Evolutionary conservation across 2,113 vertebrate species (phyloP).

Genomic region (Rostratula benghalensis): DNA sequence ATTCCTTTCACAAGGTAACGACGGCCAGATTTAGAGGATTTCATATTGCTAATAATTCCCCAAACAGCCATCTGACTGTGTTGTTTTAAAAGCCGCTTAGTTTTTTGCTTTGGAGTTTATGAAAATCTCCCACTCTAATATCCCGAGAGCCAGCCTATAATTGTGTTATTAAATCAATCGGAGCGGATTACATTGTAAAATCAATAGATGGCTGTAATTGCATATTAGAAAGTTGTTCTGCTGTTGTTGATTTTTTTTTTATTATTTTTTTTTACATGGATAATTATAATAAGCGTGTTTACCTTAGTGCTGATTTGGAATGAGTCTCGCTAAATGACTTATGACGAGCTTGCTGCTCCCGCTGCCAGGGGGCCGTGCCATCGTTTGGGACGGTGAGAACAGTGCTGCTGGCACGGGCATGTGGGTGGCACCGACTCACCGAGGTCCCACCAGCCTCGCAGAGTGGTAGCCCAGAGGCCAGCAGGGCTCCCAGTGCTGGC

Average conservation of each 20-base stretch:
- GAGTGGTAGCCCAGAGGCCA: background rate
- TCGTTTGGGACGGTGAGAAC: fast-evolving
- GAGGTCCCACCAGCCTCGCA: background rate
- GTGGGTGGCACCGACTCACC: background rate
- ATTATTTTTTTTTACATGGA: constrained; percentile 85
- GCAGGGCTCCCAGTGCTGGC: fast-evolving
- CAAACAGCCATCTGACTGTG: constrained; percentile 69
- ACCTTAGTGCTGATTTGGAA: constrained; percentile 88
- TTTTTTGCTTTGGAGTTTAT: constrained; percentile 87
- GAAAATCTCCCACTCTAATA: constrained; percentile 88
- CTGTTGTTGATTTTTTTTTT: constrained; percentile 79
- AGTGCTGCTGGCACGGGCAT: fast-evolving
- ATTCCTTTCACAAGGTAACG: constrained; percentile 74
- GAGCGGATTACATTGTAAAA: constrained; percentile 88
- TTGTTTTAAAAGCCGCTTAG: constrained; percentile 75
- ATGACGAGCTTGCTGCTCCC: background rate
- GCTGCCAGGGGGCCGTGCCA: background rate
- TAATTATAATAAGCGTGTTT: constrained; percentile 95
- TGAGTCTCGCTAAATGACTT: constrained; percentile 74
- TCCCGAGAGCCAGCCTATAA: constrained; percentile 85
- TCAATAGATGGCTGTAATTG: constrained; percentile 92
- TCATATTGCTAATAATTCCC: constrained; percentile 74
- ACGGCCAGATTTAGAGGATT: constrained; percentile 77
- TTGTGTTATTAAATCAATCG: constrained; percentile 93
- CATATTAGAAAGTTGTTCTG: constrained; percentile 90